phyloP scores from a whole-genome alignment of 2,113 vertebrate genomes.

The Pterophyllum scalare region DNA sequence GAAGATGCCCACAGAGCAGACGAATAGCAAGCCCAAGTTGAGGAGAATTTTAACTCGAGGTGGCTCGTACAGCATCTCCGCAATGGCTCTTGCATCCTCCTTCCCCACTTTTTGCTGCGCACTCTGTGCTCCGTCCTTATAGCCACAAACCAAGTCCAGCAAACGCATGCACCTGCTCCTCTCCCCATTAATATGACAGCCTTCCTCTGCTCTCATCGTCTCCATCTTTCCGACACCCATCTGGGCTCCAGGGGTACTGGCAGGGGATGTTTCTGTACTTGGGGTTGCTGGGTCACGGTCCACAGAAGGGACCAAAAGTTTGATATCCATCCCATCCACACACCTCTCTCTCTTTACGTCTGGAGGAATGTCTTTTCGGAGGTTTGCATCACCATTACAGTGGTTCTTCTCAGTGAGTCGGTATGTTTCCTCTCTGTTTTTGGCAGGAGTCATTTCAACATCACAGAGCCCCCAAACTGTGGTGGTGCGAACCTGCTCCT shows the following conservation, averaged over 20 bases:
- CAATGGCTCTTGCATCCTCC: constrained; percentile 85
- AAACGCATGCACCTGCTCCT: constrained; percentile 78
- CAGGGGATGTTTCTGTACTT: constrained; percentile 87
- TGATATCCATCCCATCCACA: constrained; percentile 86
- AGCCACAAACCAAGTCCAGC: constrained; percentile 90
- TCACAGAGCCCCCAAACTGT: constrained; percentile 90
- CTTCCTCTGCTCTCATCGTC: constrained; percentile 80
- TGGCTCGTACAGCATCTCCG: constrained; percentile 93
- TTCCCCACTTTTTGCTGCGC: constrained; percentile 75
- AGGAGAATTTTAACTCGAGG: constrained; percentile 88
- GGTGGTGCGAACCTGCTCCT: constrained; percentile 87
- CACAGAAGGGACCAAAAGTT: constrained; percentile 86
- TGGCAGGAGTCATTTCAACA: constrained; percentile 62
- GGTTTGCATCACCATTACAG: constrained; percentile 67
- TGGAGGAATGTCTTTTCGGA: constrained; percentile 83
- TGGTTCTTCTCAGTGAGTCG: constrained; percentile 81
- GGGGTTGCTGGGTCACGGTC: constrained; percentile 80
- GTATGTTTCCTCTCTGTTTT: constrained; percentile 77
- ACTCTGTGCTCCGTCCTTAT: constrained; percentile 78
- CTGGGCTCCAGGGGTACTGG: constrained; percentile 85
- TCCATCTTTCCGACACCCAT: constrained; percentile 84
- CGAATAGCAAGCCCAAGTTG: constrained; percentile 87
- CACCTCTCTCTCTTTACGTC: constrained; percentile 86
- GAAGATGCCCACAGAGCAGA: constrained; percentile 92
- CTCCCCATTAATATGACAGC: constrained; percentile 60